These are phyloP conservation scores for Nanorana parkeri DNA, from an alignment of 2,113 vertebrate genomes.

Conservation along the genomic window DNA sequence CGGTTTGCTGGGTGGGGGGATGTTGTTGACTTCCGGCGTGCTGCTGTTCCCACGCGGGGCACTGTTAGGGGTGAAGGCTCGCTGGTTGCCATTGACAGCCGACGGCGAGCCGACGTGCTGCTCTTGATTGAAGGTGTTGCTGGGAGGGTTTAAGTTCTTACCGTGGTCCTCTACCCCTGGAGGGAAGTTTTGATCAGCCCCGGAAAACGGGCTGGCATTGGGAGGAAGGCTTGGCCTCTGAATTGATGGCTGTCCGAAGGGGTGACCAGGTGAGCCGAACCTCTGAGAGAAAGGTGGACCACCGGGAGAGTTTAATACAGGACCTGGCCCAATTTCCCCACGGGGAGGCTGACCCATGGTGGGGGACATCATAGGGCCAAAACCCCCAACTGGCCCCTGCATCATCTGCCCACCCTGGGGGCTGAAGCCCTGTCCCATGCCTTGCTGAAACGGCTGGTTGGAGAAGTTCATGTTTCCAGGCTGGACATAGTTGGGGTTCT, in stretches of 20 bases:
- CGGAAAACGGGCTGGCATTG: constrained; percentile 78
- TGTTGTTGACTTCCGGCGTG: constrained; percentile 78
- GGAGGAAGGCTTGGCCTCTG: constrained; percentile 82
- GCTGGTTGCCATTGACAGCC: constrained; percentile 74
- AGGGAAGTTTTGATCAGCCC: constrained; percentile 72
- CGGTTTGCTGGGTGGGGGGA: constrained; percentile 31
- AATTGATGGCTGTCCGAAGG: constrained; percentile 87
- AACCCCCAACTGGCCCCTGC: constrained; percentile 80
- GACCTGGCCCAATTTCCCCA: constrained; percentile 77
- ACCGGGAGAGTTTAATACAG: constrained; percentile 78
- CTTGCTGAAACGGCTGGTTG: constrained; percentile 72
- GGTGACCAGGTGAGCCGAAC: constrained; percentile 80
- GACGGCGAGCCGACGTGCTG: constrained; percentile 71
- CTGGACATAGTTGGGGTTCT: constrained; percentile 73
- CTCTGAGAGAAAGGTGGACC: constrained; percentile 69
- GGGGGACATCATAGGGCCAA: constrained; percentile 91
- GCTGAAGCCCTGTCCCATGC: constrained; percentile 85
- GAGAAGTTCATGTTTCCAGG: constrained; percentile 72
- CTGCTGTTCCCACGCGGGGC: constrained; percentile 62
- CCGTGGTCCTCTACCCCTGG: constrained; percentile 70
- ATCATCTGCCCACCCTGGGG: constrained; percentile 84
- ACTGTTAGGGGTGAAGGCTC: constrained; percentile 63
- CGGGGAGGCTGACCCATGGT: constrained; percentile 77
- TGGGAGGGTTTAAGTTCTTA: constrained; percentile 68
- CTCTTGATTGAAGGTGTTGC: constrained; percentile 69